Percentiles rank a stretch among this genome's conserved stretches.
Conservation (phyloP, 2,888 invertebrate species). For the Phortica magna region DNA sequence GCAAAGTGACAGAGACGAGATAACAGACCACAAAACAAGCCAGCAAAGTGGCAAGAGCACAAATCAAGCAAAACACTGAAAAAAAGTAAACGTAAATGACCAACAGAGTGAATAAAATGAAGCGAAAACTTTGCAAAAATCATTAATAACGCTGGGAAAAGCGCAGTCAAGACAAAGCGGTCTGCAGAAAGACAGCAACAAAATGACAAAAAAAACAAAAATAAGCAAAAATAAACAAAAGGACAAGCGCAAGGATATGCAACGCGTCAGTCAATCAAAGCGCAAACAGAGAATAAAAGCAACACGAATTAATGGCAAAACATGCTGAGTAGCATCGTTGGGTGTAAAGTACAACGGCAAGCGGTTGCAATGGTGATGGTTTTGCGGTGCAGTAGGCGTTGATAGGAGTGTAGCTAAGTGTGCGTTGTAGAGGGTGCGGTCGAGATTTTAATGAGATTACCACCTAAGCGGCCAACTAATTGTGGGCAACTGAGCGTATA, state of each 20-base stretch:
- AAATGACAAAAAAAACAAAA: constrained; percentile 3
- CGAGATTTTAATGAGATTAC: constrained; percentile 27
- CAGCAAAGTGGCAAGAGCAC: constrained; percentile 36
- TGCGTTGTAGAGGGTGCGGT: constrained; percentile 35
- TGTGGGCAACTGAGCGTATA: not conserved
- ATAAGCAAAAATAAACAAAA: constrained; percentile 55
- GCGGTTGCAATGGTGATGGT: not conserved
- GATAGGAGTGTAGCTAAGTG: constrained; percentile 15
- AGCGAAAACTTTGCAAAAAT: constrained; percentile 72
- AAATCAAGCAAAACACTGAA: constrained; percentile 40
- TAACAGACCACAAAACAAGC: constrained; percentile 74
- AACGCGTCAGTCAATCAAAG: constrained; percentile 70
- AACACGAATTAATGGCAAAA: constrained; percentile 69
- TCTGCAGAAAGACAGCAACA: not conserved
- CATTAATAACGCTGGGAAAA: constrained; percentile 73
- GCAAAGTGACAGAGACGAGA: constrained; percentile 72
- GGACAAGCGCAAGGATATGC: constrained; percentile 70
- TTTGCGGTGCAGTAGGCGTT: not conserved
- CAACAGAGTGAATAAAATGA: constrained; percentile 61
- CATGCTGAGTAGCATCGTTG: constrained; percentile 63
- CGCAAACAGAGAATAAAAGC: constrained; percentile 64
- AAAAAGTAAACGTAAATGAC: constrained; percentile 14
- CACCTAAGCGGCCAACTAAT: constrained; percentile 29
- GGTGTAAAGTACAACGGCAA: constrained; percentile 49
- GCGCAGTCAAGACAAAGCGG: constrained; percentile 55